Conservation (phyloP, 2,797 vertebrate species). For the Adrianichthys oophorus region DNA sequence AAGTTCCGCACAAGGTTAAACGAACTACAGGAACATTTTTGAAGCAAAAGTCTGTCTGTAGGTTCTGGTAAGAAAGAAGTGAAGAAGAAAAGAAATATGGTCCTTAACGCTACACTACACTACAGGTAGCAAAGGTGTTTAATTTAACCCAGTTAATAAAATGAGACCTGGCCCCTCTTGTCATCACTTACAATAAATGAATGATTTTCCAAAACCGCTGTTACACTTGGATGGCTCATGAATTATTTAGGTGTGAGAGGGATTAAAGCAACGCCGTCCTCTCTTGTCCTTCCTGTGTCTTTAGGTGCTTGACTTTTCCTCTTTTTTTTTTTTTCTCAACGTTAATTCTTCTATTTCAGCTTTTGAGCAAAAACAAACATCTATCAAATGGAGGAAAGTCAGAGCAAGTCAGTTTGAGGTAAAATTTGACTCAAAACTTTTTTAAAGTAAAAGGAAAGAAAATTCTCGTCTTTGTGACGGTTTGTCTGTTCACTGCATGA, state of each 20-base stretch:
- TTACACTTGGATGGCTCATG: conserved; percentile 40
- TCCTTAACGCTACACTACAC: conserved; percentile 16
- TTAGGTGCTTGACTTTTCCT: conserved; percentile 13
- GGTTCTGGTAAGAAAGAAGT: conserved; percentile 1
- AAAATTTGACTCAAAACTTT: neutral
- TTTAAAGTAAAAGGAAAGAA: conserved; percentile 28
- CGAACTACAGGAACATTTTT: conserved; percentile 1
- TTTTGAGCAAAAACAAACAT: neutral
- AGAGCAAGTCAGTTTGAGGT: too few relatives aligned
- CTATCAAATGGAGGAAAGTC: too few relatives aligned
- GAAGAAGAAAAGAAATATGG: conserved; percentile 22
- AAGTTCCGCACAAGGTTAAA: conserved; percentile 6
- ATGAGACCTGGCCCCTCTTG: conserved; percentile 40
- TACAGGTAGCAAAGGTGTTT: conserved; percentile 38
- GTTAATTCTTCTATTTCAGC: neutral
- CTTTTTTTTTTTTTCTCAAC: neutral
- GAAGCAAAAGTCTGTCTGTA: conserved; percentile 5
- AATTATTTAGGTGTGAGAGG: conserved; percentile 48
- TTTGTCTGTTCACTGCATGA: too few relatives aligned
- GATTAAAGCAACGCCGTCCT: conserved; percentile 39
- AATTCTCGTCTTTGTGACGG: neutral
- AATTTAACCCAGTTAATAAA: conserved; percentile 49
- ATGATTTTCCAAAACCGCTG: conserved; percentile 54
- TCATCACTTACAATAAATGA: conserved; percentile 64
- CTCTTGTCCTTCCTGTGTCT: conserved; percentile 23